These are phyloP conservation scores for Dione vanillae DNA, from an alignment of 2,888 invertebrate species.

Conservation along the genomic window DNA sequence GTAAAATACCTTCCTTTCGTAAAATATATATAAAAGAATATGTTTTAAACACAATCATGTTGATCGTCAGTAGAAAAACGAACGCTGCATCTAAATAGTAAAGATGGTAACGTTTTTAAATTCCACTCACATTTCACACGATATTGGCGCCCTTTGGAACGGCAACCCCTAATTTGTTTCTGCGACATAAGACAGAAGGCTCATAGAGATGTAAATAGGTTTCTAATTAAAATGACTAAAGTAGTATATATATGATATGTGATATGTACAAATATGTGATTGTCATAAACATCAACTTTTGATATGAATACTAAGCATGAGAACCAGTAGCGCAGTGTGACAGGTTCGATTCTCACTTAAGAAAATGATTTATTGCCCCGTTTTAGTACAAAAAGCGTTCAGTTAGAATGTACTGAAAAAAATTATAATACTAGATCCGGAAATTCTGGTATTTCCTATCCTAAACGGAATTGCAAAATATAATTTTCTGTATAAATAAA, in stretches of 20 bases:
- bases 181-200: constrained; percentile 5
- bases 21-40: not conserved
- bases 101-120: constrained; percentile 14
- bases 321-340: no score
- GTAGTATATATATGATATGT: not conserved
- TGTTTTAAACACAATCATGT: not conserved
- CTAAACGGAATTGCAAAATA: no score
- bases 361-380: no score
- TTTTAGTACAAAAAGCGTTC: no score
- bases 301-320: no score
- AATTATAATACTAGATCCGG: no score
- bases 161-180: constrained; percentile 24
- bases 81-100: constrained; percentile 2
- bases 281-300: no score
- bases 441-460: no score
- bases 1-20: not conserved
- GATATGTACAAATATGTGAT: no score
- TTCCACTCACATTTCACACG: constrained; percentile 18
- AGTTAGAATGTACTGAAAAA: no score
- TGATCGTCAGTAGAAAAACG: constrained; percentile 1
- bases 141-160: constrained; percentile 14
- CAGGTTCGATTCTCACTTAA: not conserved
- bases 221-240: not conserved
- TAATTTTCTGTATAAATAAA: no score
- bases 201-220: not conserved